Base-by-base conservation (phyloP, 2,888 invertebrate genomes). In the Ryuthela nishihirai region DNA sequence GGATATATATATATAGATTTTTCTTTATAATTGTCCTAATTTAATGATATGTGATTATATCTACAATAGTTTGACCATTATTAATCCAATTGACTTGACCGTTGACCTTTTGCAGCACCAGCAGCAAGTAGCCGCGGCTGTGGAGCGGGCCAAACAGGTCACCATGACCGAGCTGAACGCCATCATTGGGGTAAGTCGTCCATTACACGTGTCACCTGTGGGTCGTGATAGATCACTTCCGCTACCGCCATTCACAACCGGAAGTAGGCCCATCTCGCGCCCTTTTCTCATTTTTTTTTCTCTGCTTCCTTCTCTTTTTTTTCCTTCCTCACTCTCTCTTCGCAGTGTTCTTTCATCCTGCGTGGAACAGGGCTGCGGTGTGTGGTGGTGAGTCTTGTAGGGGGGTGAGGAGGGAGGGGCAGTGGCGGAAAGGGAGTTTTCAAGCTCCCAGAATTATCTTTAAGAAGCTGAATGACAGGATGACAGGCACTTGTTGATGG, bases 81-180 rank as follows among this genome's bases (percentile, higher is more conserved):
- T n/a, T n/a, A n/a, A n/a, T n/a, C n/a, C n/a, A 34, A 34, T 15
- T 34, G 34, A 34, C 17, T 15, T 34, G n/a, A 15, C 17, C 34
- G n/a, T 34, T 9, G n/a, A n/a, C 34, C 18, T 20, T 2, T 36
- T 44, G 36, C 72, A 83, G 81, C 95, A 98, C 74, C 97, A 98
- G 74, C 92, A 93, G 77, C 93, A 94, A 78, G 95, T 98, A 43
- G 88, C 93, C 25, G 85, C 88, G 45, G 94, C 98, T 15, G 90
- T 98, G 43, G 98, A 99, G 71, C 81, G 95, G 74, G 95, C 97
- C 69, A 98, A 98, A 79, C 93, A 95, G 79, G 92, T 99, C 72
- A 94, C 91, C 72, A 92, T 95, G 92, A 86, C 92, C 65, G 97
- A 97, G 77, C 81, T 97, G 65, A 95, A 94, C 78, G 85, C 93